Conservation (phyloP, 2,797 vertebrate genomes). For the Coregonus sp. region DNA sequence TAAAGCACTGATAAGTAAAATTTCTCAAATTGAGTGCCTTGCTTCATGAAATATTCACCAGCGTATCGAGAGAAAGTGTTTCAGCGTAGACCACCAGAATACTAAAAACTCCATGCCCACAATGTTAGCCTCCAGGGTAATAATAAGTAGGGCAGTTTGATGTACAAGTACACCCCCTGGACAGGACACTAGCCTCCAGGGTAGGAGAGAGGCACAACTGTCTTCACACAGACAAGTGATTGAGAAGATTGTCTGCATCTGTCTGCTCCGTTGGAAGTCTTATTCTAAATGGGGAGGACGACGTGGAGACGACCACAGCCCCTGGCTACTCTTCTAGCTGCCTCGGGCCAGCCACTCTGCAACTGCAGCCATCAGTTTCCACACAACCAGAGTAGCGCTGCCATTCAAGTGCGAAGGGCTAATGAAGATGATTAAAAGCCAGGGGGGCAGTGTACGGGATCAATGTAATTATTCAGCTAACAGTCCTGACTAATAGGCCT, state of each 20-base stretch:
- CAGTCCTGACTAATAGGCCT: slow-evolving; percentile 17
- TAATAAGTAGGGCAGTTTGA: background rate
- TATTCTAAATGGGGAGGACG: background rate
- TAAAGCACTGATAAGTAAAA: slow-evolving; percentile 62
- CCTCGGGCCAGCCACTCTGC: slow-evolving; percentile 28
- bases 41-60: slow-evolving; percentile 75
- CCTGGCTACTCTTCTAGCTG: slow-evolving; percentile 17
- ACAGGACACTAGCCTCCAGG: slow-evolving; percentile 7
- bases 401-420: slow-evolving; percentile 24
- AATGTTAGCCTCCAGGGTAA: slow-evolving; percentile 23
- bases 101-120: slow-evolving; percentile 40
- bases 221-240: slow-evolving; percentile 36
- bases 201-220: slow-evolving; percentile 40
- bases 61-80: slow-evolving; percentile 39
- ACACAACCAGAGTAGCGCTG: background rate
- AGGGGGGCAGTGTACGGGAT: slow-evolving; percentile 13
- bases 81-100: slow-evolving; percentile 54
- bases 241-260: slow-evolving; percentile 24
- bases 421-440: slow-evolving; percentile 41
- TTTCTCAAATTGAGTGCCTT: slow-evolving; percentile 55
- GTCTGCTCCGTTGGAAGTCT: background rate
- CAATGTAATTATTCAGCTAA: slow-evolving; percentile 16
- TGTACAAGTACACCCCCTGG: background rate
- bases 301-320: background rate
- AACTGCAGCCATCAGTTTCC: slow-evolving; percentile 12